Base-by-base conservation (phyloP, 2,797 vertebrate genomes). In the Betta splendens region DNA sequence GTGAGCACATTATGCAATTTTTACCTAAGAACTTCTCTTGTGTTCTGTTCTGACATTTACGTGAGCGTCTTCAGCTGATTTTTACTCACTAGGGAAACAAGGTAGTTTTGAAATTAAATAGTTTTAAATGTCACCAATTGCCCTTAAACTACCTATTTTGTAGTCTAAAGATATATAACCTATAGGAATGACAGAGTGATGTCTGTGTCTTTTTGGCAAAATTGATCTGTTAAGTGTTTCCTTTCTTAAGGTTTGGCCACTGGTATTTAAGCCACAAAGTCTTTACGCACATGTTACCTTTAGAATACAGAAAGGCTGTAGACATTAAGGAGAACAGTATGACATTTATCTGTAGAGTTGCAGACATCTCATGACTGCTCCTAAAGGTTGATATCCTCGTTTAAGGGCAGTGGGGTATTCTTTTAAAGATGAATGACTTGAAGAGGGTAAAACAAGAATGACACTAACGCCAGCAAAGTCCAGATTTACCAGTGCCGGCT, bases 1-100 rank as follows among this genome's bases (percentile, higher is more conserved):
- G 98, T 99, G 91, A 98, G 97, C 92, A 57, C 45, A 29, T 23
- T 0, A n/a, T 72, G 69, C 54, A 2, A 25, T 53, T 79, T 74
- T 61, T 21, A 45, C 65, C 45, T 5, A 20, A 50, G 64, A 20
- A 42, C 25, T 49, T 61, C 33, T 57, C 52, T 52, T 67, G 12
- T 63, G 28, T 74, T 66, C 54, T 45, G 18, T 22, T 32, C 38
- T 64, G 62, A 67, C 77, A 84, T 83, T 70, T 76, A 70, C 76
- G 77, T 75, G 49, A 80, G 76, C 29, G 51, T 51, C 62, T 55
- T 48, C 33, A 33, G 38, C 48, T 40, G 55, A 64, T 75, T 72
- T 28, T 75, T 54, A 61, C 29, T 49, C 73, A 45, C 76, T 46
- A 15, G 79, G 66, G 80, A 78, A 72, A 54, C 17, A 25, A 38